Evolutionary conservation across 2,113 vertebrate genomes (phyloP), one percentile per base, ranked within the genome.

Genomic region (Callipepla californica): DNA sequence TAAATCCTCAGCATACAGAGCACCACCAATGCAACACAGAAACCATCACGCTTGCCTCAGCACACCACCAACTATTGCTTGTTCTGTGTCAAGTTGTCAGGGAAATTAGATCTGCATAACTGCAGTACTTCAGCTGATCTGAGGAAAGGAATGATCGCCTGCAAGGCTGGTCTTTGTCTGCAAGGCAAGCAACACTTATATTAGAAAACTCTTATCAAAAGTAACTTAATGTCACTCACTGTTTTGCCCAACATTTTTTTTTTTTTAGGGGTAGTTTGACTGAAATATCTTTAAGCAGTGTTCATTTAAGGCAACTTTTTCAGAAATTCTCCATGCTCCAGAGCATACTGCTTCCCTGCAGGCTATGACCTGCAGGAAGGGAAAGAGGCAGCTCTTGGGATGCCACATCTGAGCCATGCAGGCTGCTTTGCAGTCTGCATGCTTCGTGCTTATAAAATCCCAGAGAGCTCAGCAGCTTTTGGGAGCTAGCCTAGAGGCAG

Each of bases 381-480:
- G 66, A 74, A 80, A 51, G 72, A 85, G 67, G 68, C 7, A 2
- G 80, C 72, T 66, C 22, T 59, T 78, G 22, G 0, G 3, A 51
- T 87, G 81, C 51, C 42, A 69, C 5, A 0, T 61, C 30, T 59
- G 59, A 62, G 80, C 92, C n/a, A 42, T 26, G 47, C 15, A 3
- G 63, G 72, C 72, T 62, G 47, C 72, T 85, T 34, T 73, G 32
- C 30, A 32, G 40, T 50, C n/a, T 26, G 51, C 68, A 36, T 28
- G 45, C 72, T 72, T 58, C 36, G 22, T 14, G 22, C 92, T 95
- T 59, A 28, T 8, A 68, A 85, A 73, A 87, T 14, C 47, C 58
- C 80, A 30, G 55, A 87, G 55, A 85, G 38, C 78, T 85, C 86
- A 80, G 78, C 77, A 95, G 36, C 70, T 91, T 94, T 53, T 50